Evolutionary conservation across 2,113 vertebrate genomes (phyloP).

Genomic region (Pogona vitticeps): DNA sequence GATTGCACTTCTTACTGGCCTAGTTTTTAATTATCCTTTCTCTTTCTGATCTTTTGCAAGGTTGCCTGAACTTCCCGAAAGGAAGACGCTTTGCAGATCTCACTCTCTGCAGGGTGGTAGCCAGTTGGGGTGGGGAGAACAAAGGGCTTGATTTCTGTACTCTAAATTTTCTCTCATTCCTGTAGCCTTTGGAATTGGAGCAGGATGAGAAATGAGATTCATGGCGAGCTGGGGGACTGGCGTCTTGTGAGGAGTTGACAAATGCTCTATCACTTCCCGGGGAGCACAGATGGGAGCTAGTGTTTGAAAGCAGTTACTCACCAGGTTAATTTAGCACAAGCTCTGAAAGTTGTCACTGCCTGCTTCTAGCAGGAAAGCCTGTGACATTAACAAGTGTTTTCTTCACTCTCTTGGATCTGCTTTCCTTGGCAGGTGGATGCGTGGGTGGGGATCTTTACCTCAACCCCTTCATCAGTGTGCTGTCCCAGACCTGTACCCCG

Average conservation of each 20-base stretch:
- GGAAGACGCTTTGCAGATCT: neutral
- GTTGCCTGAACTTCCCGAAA: neutral
- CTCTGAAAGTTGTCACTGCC: neutral
- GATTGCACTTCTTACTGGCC: conserved; percentile 13
- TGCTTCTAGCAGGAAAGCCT: neutral
- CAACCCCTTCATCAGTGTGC: conserved; percentile 3
- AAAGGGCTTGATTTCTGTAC: neutral
- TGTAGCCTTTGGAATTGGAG: neutral
- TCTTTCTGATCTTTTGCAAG: neutral
- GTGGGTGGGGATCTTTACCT: conserved; percentile 9
- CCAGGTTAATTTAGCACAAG: neutral
- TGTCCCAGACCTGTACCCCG: neutral
- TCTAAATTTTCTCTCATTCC: neutral
- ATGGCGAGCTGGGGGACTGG: neutral
- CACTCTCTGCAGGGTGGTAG: neutral
- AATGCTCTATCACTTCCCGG: neutral
- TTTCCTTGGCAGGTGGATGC: neutral
- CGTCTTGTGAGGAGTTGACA: neutral
- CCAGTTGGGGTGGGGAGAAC: neutral
- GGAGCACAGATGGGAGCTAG: conserved; percentile 31
- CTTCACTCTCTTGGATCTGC: neutral
- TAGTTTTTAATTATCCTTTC: conserved; percentile 20
- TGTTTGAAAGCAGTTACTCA: conserved; percentile 6
- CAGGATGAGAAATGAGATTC: neutral
- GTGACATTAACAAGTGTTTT: conserved; percentile 6